These are phyloP conservation scores for Papilio demoleus DNA, from an alignment of 2,888 invertebrate species.

Conservation along the genomic window DNA sequence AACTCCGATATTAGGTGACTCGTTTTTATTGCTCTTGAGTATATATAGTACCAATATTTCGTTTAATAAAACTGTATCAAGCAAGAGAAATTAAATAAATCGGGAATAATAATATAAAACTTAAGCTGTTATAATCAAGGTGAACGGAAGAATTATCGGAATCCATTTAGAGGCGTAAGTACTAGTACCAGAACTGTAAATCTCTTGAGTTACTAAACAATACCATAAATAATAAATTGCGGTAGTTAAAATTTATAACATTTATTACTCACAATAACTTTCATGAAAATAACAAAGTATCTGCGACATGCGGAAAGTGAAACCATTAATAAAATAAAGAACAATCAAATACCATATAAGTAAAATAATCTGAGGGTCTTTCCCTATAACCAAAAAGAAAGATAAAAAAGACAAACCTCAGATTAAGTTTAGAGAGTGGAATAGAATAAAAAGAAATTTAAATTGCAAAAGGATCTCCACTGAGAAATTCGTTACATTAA, in stretches of 20 bases:
- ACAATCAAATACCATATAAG: neutral
- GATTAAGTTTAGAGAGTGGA: neutral
- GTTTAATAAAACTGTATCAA: too few relatives aligned
- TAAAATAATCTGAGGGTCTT: neutral
- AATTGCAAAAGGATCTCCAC: too few relatives aligned
- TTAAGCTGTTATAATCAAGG: too few relatives aligned
- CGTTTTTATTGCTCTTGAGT: too few relatives aligned
- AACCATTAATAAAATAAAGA: neutral
- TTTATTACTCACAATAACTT: neutral
- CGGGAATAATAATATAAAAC: neutral
- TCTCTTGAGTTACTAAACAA: neutral
- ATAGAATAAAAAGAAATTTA: too few relatives aligned
- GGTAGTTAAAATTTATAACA: slow-evolving; percentile 11
- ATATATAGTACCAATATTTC: too few relatives aligned
- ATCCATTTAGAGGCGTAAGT: neutral
- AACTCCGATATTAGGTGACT: too few relatives aligned
- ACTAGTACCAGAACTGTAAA: neutral
- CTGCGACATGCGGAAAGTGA: slow-evolving; percentile 2
- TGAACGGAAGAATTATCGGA: neutral
- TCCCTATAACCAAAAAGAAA: neutral
- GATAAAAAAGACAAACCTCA: neutral
- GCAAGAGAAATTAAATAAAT: too few relatives aligned
- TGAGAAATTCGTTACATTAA: too few relatives aligned
- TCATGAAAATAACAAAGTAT: neutral
- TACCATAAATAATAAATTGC: slow-evolving; percentile 9